Percentiles rank a stretch among this genome's conserved stretches.
Conservation (phyloP, 2,888 invertebrate genomes). For the Laspeyria flexula region DNA sequence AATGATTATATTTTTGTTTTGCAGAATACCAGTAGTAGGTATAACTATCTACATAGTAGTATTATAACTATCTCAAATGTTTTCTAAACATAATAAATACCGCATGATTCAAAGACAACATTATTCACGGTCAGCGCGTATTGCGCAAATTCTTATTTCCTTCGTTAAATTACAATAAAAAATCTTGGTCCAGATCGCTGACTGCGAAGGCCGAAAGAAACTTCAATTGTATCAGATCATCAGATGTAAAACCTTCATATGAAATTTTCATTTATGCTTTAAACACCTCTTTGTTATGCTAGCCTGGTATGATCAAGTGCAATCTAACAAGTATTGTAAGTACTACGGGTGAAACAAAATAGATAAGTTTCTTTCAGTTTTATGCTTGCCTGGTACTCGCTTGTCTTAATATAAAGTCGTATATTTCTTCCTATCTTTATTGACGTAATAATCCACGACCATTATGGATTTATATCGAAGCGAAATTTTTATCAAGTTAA, state of each 20-base stretch:
- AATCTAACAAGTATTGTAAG: background rate
- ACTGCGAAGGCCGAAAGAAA: conserved; percentile 49
- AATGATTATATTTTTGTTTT: no score
- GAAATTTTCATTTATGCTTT: conserved; percentile 15
- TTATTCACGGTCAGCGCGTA: conserved; percentile 65
- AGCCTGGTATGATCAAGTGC: conserved; percentile 23
- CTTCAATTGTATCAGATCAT: conserved; percentile 22
- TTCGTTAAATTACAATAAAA: conserved; percentile 42
- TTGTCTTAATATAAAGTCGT: no score
- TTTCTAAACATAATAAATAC: conserved; percentile 15
- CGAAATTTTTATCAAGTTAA: background rate
- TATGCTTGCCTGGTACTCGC: conserved; percentile 20
- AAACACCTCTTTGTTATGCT: conserved; percentile 23
- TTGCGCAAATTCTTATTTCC: conserved; percentile 57
- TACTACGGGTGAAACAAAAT: no score
- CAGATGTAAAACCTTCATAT: background rate
- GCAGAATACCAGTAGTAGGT: no score
- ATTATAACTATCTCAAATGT: conserved; percentile 22
- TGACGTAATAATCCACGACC: background rate
- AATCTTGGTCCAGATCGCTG: conserved; percentile 44
- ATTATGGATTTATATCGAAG: background rate
- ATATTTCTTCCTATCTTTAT: no score
- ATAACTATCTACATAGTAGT: no score
- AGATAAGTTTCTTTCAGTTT: background rate
- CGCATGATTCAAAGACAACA: conserved; percentile 48